These are phyloP conservation scores for Drosophila sucinea DNA, from an alignment of 1,140 invertebrate species.

Conservation along the genomic window DNA sequence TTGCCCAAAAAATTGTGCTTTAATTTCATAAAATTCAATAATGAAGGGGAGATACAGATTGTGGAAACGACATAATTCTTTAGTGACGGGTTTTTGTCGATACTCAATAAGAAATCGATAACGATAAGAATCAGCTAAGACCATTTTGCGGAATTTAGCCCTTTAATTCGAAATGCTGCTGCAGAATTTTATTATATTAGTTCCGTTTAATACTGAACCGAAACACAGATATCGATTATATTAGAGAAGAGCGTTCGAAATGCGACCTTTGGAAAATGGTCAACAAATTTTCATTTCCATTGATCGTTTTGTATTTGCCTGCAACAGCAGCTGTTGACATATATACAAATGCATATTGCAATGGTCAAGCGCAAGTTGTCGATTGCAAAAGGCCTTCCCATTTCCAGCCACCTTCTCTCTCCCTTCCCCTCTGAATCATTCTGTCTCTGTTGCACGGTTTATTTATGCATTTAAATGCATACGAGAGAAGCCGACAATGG, in stretches of 20 bases:
- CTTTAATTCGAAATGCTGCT: too few relatives aligned
- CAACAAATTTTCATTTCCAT: background rate
- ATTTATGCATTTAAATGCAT: constrained; percentile 55
- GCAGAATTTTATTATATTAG: too few relatives aligned
- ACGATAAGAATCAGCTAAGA: too few relatives aligned
- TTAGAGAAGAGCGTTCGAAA: background rate
- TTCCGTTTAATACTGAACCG: background rate
- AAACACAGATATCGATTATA: background rate
- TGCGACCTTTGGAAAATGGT: background rate
- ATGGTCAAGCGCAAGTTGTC: constrained; percentile 31
- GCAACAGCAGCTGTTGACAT: constrained; percentile 55
- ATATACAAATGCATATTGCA: constrained; percentile 33
- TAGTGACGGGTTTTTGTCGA: too few relatives aligned
- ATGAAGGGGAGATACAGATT: too few relatives aligned
- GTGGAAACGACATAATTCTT: too few relatives aligned
- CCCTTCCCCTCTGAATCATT: background rate
- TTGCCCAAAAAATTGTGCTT: too few relatives aligned
- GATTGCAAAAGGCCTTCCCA: constrained; percentile 33
- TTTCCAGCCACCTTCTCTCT: background rate
- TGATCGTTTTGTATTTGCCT: constrained; percentile 31
- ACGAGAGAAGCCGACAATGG: constrained; percentile 7
- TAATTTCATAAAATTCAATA: too few relatives aligned
- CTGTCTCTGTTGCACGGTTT: constrained; percentile 4
- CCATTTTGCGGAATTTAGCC: too few relatives aligned
- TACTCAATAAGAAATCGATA: too few relatives aligned